Percentiles rank a stretch among this genome's conserved stretches.
Evolutionary conservation across 2,888 invertebrate species (phyloP).

Genomic region (Cotesia congregata): DNA sequence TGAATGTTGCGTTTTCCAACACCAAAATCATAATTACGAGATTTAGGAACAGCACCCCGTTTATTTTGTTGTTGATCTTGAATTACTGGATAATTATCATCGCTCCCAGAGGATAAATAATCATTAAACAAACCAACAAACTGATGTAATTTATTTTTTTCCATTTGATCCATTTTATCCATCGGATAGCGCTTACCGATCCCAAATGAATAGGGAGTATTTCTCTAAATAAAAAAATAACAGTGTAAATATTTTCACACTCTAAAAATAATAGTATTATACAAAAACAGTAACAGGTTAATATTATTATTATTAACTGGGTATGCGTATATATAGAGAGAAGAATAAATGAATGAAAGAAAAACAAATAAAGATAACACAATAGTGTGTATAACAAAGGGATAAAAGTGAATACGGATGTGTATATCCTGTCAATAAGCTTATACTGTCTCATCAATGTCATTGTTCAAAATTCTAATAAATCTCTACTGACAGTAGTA

Average conservation of each 20-base stretch:
- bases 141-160: constrained; percentile 57
- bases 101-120: constrained; percentile 58
- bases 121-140: constrained; percentile 36
- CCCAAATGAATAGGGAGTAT: constrained; percentile 79
- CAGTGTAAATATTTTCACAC: neutral
- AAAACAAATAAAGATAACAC: neutral
- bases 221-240: constrained; percentile 69
- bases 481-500: constrained; percentile 48
- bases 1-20: constrained; percentile 72
- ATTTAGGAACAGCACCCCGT: constrained; percentile 41
- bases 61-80: constrained; percentile 30
- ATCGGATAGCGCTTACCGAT: constrained; percentile 76
- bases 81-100: constrained; percentile 43
- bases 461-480: constrained; percentile 54
- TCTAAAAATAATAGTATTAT: neutral
- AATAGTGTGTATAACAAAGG: neutral
- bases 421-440: neutral
- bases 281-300: neutral
- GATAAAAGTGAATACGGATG: neutral
- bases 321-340: no score
- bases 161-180: neutral
- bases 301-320: neutral
- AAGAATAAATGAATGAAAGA: no score
- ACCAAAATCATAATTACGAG: constrained; percentile 72
- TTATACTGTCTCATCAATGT: constrained; percentile 25